phyloP scores from a whole-genome alignment of 2,797 vertebrate genomes.

The Clarias platycephalus region DNA sequence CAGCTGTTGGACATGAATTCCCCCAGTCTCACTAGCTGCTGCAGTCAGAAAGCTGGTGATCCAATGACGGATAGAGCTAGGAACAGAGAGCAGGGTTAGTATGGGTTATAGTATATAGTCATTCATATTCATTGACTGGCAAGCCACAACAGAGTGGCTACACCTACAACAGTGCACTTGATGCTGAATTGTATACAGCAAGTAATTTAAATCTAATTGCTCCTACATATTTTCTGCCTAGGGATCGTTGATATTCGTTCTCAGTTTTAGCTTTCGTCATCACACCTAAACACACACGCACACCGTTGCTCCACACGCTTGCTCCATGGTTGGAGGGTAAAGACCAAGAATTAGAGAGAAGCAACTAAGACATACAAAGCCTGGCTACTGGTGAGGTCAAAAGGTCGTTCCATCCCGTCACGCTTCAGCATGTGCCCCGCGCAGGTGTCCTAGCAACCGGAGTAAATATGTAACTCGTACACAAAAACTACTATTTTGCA shows the following conservation, averaged over 20 bases:
- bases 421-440: constrained; percentile 58
- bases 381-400: constrained; percentile 47
- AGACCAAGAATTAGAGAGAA: constrained; percentile 41
- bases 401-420: constrained; percentile 54
- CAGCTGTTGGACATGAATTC: no score
- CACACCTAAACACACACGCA: constrained; percentile 27
- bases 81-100: no score
- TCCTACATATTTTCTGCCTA: constrained; percentile 8
- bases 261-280: not conserved
- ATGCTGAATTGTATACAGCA: not conserved
- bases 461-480: no score
- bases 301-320: constrained; percentile 26
- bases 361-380: constrained; percentile 57
- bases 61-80: no score
- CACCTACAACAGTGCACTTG: not conserved
- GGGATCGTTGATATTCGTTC: not conserved
- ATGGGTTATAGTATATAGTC: not conserved
- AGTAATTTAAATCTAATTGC: constrained; percentile 5
- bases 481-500: not conserved
- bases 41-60: no score
- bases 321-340: constrained; percentile 30
- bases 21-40: no score
- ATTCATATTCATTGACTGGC: not conserved
- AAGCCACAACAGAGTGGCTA: not conserved
- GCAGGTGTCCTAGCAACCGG: constrained; percentile 68